These are phyloP conservation scores for Chitala chitala DNA, from an alignment of 2,113 vertebrate species.

Conservation along the genomic window DNA sequence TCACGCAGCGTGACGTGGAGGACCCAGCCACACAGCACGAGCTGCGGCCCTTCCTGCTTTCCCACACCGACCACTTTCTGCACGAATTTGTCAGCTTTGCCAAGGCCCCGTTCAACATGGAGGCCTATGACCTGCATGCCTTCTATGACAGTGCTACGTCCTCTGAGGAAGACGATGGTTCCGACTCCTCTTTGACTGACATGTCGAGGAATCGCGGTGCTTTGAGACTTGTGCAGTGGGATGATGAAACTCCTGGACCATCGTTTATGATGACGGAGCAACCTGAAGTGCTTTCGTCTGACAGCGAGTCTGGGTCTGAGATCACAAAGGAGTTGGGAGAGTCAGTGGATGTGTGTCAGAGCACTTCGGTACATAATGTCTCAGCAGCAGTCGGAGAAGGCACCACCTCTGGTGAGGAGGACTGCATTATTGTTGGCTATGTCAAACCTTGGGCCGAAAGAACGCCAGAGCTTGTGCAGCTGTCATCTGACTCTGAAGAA, in stretches of 20 bases:
- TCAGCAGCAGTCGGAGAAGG: background rate
- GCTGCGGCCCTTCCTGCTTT: conserved; percentile 80
- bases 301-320: background rate
- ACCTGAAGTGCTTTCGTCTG: background rate
- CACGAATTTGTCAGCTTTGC: no score
- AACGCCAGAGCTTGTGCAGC: conserved; percentile 86
- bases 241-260: conserved; percentile 89
- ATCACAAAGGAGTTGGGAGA: background rate
- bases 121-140: conserved; percentile 85
- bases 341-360: background rate
- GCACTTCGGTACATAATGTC: no score
- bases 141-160: conserved; percentile 84
- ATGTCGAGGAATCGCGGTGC: conserved; percentile 77
- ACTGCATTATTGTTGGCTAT: conserved; percentile 82
- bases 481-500: conserved; percentile 85
- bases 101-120: conserved; percentile 86
- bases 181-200: conserved; percentile 80
- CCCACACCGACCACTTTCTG: conserved; percentile 85
- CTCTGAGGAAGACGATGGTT: conserved; percentile 75
- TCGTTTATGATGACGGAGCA: conserved; percentile 38
- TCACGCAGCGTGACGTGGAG: conserved; percentile 79
- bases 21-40: conserved; percentile 77
- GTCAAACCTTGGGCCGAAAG: conserved; percentile 82
- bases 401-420: conserved; percentile 58
- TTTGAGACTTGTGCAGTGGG: conserved; percentile 69